Evolutionary conservation across 2,797 vertebrate species (phyloP).

Genomic region (Anomalospiza imberbis): DNA sequence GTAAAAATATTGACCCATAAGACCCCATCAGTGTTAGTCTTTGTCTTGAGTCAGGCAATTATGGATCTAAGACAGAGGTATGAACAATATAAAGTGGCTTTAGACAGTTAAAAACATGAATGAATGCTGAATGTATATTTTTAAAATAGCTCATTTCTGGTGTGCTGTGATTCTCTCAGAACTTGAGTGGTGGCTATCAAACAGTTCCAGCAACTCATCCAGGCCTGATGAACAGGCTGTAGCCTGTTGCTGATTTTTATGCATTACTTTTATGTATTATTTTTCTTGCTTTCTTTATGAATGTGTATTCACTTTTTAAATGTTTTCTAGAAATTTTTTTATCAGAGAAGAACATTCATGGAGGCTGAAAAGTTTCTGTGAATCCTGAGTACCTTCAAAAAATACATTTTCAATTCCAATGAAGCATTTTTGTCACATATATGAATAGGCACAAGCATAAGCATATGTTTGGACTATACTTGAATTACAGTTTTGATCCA

Average conservation of each 20-base stretch:
- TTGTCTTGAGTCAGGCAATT: not conserved
- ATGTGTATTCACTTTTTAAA: not conserved
- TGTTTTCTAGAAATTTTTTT: not conserved
- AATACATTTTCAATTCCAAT: not conserved
- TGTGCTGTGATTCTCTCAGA: not conserved
- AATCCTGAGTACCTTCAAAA: not conserved
- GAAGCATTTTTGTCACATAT: not conserved
- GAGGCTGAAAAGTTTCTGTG: not conserved
- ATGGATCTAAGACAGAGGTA: not conserved
- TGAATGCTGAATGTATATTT: not conserved
- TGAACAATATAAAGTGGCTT: not conserved
- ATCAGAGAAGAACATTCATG: not conserved
- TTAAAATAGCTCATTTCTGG: not conserved
- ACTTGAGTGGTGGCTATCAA: not conserved
- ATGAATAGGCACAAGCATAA: not conserved
- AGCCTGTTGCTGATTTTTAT: not conserved
- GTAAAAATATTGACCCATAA: not conserved
- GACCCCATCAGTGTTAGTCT: not conserved
- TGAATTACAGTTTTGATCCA: not conserved
- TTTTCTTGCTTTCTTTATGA: not conserved
- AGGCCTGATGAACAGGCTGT: not conserved
- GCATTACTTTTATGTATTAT: not conserved
- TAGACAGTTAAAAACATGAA: not conserved
- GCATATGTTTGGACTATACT: not conserved
- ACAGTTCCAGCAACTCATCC: not conserved